phyloP scores from a whole-genome alignment of 2,888 invertebrate species.

The Polyommatus icarus region DNA sequence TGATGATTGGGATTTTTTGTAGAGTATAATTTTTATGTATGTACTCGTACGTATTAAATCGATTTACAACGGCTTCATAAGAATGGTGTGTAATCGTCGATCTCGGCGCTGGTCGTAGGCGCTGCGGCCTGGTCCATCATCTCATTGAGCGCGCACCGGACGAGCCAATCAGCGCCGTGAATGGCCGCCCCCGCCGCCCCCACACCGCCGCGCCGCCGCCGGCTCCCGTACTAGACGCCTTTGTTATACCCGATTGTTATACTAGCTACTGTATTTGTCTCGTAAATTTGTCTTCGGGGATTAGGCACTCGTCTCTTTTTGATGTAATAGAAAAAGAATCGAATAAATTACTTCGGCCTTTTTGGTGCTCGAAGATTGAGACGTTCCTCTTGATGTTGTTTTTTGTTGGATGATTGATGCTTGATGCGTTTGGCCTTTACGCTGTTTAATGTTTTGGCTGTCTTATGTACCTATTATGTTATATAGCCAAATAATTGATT shows the following conservation, averaged over 20 bases:
- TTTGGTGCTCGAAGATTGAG: slow-evolving; percentile 7
- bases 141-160: slow-evolving; percentile 80
- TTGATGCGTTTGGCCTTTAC: neutral
- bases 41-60: neutral
- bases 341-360: slow-evolving; percentile 8
- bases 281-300: slow-evolving; percentile 51
- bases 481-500: slow-evolving; percentile 13
- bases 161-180: slow-evolving; percentile 79
- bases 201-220: slow-evolving; percentile 54
- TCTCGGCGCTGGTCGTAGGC: slow-evolving; percentile 60
- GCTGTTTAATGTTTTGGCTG: neutral
- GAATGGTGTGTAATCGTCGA: slow-evolving; percentile 43
- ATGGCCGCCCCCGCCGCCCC: slow-evolving; percentile 79
- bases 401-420: neutral
- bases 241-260: slow-evolving; percentile 75
- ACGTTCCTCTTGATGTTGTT: neutral
- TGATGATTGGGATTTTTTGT: neutral
- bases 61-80: slow-evolving; percentile 33
- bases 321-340: slow-evolving; percentile 22
- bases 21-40: neutral
- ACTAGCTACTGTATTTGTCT: slow-evolving; percentile 63
- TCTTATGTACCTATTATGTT: neutral
- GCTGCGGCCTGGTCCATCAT: slow-evolving; percentile 78
- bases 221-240: slow-evolving; percentile 68
- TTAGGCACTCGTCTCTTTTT: slow-evolving; percentile 25